phyloP scores from a whole-genome alignment of 2,888 invertebrate species.

The Agrypnus murinus region DNA sequence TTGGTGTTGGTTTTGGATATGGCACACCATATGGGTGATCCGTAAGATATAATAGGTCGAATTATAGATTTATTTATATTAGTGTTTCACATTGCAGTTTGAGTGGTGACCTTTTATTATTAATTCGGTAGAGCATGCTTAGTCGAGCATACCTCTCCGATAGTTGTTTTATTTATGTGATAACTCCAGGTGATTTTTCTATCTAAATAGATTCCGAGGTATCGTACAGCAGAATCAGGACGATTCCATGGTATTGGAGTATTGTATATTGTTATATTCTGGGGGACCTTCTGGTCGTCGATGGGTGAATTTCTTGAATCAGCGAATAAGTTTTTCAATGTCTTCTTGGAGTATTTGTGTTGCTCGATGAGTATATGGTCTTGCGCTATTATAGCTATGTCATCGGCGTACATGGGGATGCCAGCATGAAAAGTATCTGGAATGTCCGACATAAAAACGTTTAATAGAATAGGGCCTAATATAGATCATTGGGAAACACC shows the following conservation, averaged over 20 bases:
- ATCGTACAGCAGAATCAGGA: neutral
- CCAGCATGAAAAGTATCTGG: neutral
- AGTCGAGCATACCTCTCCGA: neutral
- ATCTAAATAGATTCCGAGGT: conserved; percentile 8
- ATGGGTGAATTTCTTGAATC: conserved; percentile 3
- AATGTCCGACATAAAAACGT: neutral
- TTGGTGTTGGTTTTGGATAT: too few relatives aligned
- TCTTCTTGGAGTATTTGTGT: conserved; percentile 2
- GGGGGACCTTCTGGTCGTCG: neutral
- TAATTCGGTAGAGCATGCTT: neutral
- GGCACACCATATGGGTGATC: too few relatives aligned
- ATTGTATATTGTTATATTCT: neutral
- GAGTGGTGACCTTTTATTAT: neutral
- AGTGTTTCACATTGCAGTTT: too few relatives aligned
- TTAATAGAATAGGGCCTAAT: neutral
- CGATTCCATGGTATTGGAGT: neutral
- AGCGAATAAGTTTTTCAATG: neutral
- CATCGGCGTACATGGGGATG: conserved; percentile 9
- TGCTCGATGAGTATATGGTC: neutral
- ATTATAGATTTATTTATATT: too few relatives aligned
- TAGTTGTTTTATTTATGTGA: conserved; percentile 5
- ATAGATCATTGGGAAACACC: conserved; percentile 13
- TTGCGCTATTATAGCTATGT: neutral
- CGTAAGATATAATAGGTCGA: too few relatives aligned
- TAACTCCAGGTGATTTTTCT: neutral